phyloP scores from a whole-genome alignment of 2,113 vertebrate genomes.

The Nothoprocta pentlandii region DNA sequence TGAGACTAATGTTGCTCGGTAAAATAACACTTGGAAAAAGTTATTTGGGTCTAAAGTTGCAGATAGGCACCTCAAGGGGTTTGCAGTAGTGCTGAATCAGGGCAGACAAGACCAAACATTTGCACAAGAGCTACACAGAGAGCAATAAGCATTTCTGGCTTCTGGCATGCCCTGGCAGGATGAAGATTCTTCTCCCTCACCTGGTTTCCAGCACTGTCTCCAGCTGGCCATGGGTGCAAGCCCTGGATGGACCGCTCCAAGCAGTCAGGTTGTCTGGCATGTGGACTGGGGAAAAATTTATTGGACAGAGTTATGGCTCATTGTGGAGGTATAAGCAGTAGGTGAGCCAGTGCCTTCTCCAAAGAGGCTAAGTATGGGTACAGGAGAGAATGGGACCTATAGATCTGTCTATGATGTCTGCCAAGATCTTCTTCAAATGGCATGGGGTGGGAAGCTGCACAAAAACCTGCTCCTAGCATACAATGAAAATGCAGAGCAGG shows the following conservation, averaged over 20 bases:
- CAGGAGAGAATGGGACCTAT: background rate
- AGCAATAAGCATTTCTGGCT: background rate
- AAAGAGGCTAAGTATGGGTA: rapidly evolving
- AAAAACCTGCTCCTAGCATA: background rate
- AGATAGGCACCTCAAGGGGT: background rate
- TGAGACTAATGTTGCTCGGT: background rate
- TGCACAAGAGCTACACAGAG: background rate
- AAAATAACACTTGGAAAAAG: slow-evolving; percentile 3
- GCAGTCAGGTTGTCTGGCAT: background rate
- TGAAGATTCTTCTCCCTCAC: background rate
- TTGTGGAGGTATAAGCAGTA: rapidly evolving
- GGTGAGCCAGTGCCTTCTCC: rapidly evolving
- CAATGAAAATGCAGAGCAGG: background rate
- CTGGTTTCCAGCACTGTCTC: background rate
- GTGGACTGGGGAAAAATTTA: rapidly evolving
- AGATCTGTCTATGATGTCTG: background rate
- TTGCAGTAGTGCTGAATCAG: slow-evolving; percentile 38
- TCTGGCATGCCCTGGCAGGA: background rate
- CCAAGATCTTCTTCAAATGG: background rate
- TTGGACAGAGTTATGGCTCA: background rate
- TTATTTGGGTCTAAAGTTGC: background rate
- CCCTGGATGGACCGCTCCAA: background rate
- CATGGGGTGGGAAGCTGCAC: rapidly evolving
- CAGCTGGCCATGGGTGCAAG: background rate
- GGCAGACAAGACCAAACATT: background rate